Evolutionary conservation across 1,140 invertebrate species (phyloP).

Genomic region (Aphelinus certus): DNA sequence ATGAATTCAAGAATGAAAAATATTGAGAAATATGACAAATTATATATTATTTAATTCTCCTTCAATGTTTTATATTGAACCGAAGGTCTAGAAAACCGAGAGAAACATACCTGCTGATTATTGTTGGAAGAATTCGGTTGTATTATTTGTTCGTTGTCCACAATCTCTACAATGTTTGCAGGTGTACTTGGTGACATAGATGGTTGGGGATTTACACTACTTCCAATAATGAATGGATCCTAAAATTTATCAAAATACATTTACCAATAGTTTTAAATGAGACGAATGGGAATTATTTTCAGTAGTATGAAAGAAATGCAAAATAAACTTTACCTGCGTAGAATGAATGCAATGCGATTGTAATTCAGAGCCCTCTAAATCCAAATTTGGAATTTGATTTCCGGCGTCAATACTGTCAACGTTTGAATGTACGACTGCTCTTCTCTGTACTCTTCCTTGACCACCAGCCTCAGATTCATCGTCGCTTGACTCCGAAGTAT

Average conservation of each 20-base stretch:
- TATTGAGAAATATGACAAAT: no score
- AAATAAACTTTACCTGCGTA: no score
- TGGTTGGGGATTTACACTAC: not conserved
- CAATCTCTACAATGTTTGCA: not conserved
- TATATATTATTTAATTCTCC: no score
- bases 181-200: not conserved
- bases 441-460: conserved; percentile 33
- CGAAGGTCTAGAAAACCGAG: not conserved
- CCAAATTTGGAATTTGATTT: conserved; percentile 37
- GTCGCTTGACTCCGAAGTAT: conserved; percentile 56
- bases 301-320: no score
- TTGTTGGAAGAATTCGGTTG: not conserved
- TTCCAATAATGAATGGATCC: not conserved
- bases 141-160: not conserved
- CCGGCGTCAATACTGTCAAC: conserved; percentile 37
- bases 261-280: not conserved
- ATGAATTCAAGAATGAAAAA: no score
- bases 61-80: not conserved
- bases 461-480: conserved; percentile 56
- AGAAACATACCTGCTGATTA: conserved; percentile 2
- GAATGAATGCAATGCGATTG: not conserved
- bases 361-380: not conserved
- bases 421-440: conserved; percentile 14
- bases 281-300: no score
- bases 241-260: not conserved